Evolutionary conservation across 2,113 vertebrate genomes (phyloP), one percentile per base, ranked within the genome.

Genomic region (Pycnonotus jocosus): DNA sequence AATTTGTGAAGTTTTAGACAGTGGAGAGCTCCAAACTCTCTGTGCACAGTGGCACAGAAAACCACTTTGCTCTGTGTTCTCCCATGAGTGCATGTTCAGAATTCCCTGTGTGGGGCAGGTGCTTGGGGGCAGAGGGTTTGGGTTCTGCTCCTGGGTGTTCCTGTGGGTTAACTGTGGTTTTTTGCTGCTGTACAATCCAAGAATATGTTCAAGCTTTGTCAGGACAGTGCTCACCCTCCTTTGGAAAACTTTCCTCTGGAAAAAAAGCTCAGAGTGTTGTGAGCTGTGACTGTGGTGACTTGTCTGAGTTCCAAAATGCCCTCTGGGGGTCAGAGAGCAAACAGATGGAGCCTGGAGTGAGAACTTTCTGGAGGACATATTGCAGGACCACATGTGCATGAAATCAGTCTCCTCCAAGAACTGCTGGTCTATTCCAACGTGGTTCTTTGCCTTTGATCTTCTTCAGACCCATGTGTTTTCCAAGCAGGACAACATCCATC

Each of bases 391-490:
- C 88, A 82, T 70, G 56, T 90, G 69, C 37, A 7, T 71, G 24
- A 93, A 91, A 82, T 70, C 61, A 56, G 27, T 72, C 84, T 88
- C 40, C 50, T 78, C 3, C 0, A 57, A 76, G 44, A 71, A 10
- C 66, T 61, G 69, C 61, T 2, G 4, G 21, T 50, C 70, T 76
- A 10, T 64, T 84, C 76, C 58, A 69, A 7, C 64, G 4, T 31
- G 54, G 9, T 85, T 77, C 45, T 47, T 91, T 91, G 51, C 71
- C 85, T 95, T 96, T 95, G 87, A 92, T 92, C 91, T 90, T 87
- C 70, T 80, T 68, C 33, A 70, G 50, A 40, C 40, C 71, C 71
- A 48, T 35, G 38, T 88, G 76, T 81, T 93, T 93, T 81, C 81
- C 66, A 45, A 92, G 50, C 64, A 82, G 68, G 81, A 51, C 58